Evolutionary conservation across 1,140 invertebrate species (phyloP), one percentile per base, ranked within the genome.

Genomic region (Phenacoccus solenopsis): DNA sequence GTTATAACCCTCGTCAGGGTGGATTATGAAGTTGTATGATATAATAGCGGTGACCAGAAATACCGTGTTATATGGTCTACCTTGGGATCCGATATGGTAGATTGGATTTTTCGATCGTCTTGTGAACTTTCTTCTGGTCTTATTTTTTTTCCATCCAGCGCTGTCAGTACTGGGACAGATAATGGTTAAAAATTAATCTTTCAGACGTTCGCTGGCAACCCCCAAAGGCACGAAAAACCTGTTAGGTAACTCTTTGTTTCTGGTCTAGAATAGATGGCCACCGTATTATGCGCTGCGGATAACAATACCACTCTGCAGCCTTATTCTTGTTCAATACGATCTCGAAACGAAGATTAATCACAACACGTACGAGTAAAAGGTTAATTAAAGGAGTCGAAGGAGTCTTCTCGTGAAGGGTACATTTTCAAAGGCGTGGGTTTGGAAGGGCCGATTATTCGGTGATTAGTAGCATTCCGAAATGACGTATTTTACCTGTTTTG

Each of bases 171-270:
- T 27, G 16, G 22, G 59, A 64, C 59, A 64, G 59, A 64, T 64
- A 64, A 64, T 64, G 59, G 59, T 64, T 64, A 20, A 64, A 64
- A 64, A 64, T 64, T 64, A 64, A 64, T 64, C 59, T 64, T 64
- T 24, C 21, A 16, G 25, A 16, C 25, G 7, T 9, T 64, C 4
- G 25, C 20, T 25, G 59, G 20, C 25, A 64, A 64, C 25, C 59
- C 59, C 59, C 20, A 16, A 24, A 27, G 59, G 59, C 59, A 64
- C 9, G 25, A 64, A 64, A 64, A 64, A 64, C 59, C 59, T 64
- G 59, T 64, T 64, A 64, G 59, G 59, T 64, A 64, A 64, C 59
- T 64, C 59, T 64, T 64, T 64, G 59, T 64, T 64, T 64, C 59
- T 64, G 22, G 13, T 24, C 59, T 27, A 20, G 59, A 27, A 64